Evolutionary conservation across 2,797 vertebrate genomes (phyloP).

Genomic region (Sarcoramphus papa): DNA sequence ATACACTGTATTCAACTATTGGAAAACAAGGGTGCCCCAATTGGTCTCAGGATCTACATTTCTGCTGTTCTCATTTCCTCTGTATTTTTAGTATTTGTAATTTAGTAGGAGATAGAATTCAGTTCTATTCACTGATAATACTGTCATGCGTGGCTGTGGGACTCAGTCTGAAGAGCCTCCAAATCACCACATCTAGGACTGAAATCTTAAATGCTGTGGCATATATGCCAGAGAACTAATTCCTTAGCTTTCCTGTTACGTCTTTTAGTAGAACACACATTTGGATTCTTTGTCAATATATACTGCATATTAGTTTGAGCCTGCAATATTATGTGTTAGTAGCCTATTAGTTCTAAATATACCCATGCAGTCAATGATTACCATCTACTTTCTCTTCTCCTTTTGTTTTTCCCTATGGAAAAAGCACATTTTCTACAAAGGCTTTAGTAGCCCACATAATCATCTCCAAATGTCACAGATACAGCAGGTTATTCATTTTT

Average conservation of each 20-base stretch:
- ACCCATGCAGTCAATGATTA: background rate
- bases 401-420: background rate
- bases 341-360: background rate
- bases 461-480: background rate
- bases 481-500: background rate
- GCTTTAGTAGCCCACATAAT: background rate
- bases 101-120: background rate
- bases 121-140: background rate
- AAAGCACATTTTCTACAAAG: background rate
- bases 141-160: background rate
- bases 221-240: background rate
- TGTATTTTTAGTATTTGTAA: background rate
- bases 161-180: background rate
- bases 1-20: background rate
- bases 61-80: background rate
- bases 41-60: background rate
- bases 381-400: background rate
- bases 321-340: background rate
- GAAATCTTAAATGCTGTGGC: background rate
- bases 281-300: background rate
- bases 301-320: background rate
- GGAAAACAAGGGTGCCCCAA: background rate
- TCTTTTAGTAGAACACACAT: background rate
- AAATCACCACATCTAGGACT: background rate
- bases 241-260: background rate